Evolutionary conservation across 2,113 vertebrate species (phyloP).

Genomic region (Montifringilla adamsi): DNA sequence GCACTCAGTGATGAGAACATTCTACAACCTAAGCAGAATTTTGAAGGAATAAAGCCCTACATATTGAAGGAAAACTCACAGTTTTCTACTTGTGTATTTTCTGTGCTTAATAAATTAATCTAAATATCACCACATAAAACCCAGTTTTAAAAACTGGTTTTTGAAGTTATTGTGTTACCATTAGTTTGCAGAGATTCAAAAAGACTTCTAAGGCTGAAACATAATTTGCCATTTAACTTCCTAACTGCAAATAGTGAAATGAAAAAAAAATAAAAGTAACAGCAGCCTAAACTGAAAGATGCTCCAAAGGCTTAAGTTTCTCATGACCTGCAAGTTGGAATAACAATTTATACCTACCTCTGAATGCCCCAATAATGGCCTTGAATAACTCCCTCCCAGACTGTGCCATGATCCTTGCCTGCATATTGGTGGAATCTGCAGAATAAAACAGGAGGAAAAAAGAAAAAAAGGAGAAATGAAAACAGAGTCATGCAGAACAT

Average conservation of each 20-base stretch:
- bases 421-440: slow-evolving; percentile 58
- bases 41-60: background rate
- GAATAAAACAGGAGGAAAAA: background rate
- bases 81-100: background rate
- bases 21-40: background rate
- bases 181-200: background rate
- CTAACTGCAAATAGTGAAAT: background rate
- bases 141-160: background rate
- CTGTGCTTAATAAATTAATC: background rate
- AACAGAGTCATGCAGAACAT: background rate
- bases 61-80: background rate
- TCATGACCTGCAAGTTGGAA: background rate
- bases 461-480: background rate
- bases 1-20: background rate
- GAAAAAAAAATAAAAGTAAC: background rate
- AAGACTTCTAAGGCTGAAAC: background rate
- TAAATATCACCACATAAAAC: background rate
- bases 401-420: slow-evolving; percentile 72
- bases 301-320: background rate
- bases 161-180: background rate
- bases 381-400: slow-evolving; percentile 63
- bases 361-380: slow-evolving; percentile 74
- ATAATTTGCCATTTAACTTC: background rate
- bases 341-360: slow-evolving; percentile 68
- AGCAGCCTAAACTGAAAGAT: background rate